Percentiles rank a stretch among this genome's conserved stretches.
These are phyloP conservation scores for Thaumetopoea pityocampa DNA, from an alignment of 1,140 invertebrate species.

Conservation along the genomic window DNA sequence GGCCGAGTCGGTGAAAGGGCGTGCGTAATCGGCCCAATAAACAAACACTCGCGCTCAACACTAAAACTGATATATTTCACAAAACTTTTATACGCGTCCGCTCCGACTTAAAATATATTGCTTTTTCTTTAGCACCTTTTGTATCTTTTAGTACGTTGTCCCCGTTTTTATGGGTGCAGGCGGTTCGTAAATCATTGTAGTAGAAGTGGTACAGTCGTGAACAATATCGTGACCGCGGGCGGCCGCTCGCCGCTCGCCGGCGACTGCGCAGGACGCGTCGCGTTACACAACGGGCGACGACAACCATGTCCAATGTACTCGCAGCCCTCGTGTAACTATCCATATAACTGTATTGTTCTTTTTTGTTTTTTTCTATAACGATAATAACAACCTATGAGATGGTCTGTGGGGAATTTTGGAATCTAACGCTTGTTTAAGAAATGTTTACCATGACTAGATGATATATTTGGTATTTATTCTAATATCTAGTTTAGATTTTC, in stretches of 20 bases:
- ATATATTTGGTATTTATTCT: too few relatives aligned
- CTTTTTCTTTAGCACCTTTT: slow-evolving; percentile 75
- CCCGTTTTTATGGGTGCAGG: slow-evolving; percentile 65
- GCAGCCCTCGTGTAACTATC: too few relatives aligned
- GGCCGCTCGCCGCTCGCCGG: slow-evolving; percentile 3
- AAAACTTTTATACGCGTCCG: slow-evolving; percentile 70
- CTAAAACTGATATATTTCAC: slow-evolving; percentile 73
- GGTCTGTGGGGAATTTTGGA: too few relatives aligned
- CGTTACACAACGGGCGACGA: slow-evolving; percentile 2
- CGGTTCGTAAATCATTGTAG: slow-evolving; percentile 73
- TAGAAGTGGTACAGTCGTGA: slow-evolving; percentile 65
- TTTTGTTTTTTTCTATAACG: too few relatives aligned
- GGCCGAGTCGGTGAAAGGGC: slow-evolving; percentile 40
- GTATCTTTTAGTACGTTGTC: slow-evolving; percentile 71
- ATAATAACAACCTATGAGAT: too few relatives aligned
- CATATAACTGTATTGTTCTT: too few relatives aligned
- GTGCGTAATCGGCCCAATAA: slow-evolving; percentile 61
- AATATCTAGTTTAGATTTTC: too few relatives aligned
- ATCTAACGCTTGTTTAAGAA: too few relatives aligned
- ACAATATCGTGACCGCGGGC: slow-evolving; percentile 56
- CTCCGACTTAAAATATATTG: slow-evolving; percentile 70
- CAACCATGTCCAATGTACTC: neutral
- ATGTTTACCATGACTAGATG: too few relatives aligned
- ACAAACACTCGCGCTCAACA: slow-evolving; percentile 60
- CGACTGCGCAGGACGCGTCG: neutral